phyloP scores from a whole-genome alignment of 2,888 invertebrate species.

The Chrysina gloriosa region DNA sequence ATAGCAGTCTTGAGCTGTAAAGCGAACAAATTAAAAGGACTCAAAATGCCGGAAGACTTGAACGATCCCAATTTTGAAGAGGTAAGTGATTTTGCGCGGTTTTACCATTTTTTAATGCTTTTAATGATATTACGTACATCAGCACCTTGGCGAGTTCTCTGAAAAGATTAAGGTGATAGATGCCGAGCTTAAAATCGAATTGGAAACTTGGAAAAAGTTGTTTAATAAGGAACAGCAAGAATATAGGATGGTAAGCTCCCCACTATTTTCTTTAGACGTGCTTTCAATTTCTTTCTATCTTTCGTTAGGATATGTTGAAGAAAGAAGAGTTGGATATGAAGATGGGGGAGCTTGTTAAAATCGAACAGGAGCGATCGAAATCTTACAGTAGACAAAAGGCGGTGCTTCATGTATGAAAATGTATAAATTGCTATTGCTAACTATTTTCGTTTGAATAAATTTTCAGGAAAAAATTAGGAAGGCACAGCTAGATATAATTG shows the following conservation, averaged over 20 bases:
- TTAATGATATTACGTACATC: background rate
- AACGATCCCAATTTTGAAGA: background rate
- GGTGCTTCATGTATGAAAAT: background rate
- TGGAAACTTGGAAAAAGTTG: background rate
- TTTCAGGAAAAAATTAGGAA: background rate
- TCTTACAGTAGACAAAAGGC: background rate
- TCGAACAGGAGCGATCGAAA: background rate
- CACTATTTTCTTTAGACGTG: background rate
- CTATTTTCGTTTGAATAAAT: background rate
- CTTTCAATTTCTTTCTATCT: background rate
- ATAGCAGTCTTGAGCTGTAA: constrained; percentile 4
- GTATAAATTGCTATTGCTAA: background rate
- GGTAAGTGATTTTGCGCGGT: background rate
- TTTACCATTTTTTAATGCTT: background rate
- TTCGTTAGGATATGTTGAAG: background rate
- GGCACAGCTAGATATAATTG: background rate
- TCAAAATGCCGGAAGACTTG: background rate
- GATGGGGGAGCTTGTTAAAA: background rate
- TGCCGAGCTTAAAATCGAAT: background rate
- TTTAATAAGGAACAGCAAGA: background rate
- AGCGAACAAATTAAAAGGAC: background rate
- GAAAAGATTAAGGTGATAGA: background rate
- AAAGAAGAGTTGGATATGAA: background rate
- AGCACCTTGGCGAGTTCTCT: background rate
- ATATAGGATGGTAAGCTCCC: background rate